Base-by-base conservation (phyloP, 92 coral and sea anemone species). In the Meandrina meandrites region DNA sequence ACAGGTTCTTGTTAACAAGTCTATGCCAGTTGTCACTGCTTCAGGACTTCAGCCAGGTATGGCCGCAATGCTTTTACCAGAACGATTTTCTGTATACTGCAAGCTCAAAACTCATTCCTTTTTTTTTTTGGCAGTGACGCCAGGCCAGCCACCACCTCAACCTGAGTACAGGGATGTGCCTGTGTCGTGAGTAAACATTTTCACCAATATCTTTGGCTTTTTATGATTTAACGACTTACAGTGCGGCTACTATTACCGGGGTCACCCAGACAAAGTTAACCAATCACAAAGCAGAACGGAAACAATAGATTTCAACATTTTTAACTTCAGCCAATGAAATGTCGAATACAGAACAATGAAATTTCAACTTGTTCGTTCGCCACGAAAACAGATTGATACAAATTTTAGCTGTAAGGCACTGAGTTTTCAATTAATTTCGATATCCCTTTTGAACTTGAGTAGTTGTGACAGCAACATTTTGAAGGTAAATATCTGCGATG, bases 161-260 rank as follows among this genome's bases (percentile, higher is more conserved):
- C 95, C 99, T 13, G 95, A 94, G 78, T 96, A 96, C 86, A 93
- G 91, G 75, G 99, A 96, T 72, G 99, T 96, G 21, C 99, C 99
- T 9, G 88, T 96, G 47, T 94, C 96, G 99, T 96, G 62, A 87
- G 86, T 79, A 45, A 3, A n/a, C 37, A 9, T 18, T 45, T 18
- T 16, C 60, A 14, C 57, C 1, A 2, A 54, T 14, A 54, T 54
- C 17, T 54, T 18, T 21, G 24, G 6, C 66, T 18, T 21, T 21
- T 58, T 4, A 19, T 19, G 66, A 21, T n/a, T 58, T 24, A 7
- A 8, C 24, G n/a, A n/a, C n/a, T n/a, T n/a, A n/a, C n/a, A n/a
- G n/a, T n/a, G n/a, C n/a, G n/a, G n/a, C n/a, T n/a, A n/a, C n/a
- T n/a, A n/a, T n/a, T n/a, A n/a, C n/a, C n/a, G n/a, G n/a, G n/a